A percentile compares a stretch with the other conserved stretches of the same genome.
These are phyloP conservation scores for Trileptium ribeirensis DNA, from an alignment of 2,888 invertebrate genomes.

Conservation along the genomic window DNA sequence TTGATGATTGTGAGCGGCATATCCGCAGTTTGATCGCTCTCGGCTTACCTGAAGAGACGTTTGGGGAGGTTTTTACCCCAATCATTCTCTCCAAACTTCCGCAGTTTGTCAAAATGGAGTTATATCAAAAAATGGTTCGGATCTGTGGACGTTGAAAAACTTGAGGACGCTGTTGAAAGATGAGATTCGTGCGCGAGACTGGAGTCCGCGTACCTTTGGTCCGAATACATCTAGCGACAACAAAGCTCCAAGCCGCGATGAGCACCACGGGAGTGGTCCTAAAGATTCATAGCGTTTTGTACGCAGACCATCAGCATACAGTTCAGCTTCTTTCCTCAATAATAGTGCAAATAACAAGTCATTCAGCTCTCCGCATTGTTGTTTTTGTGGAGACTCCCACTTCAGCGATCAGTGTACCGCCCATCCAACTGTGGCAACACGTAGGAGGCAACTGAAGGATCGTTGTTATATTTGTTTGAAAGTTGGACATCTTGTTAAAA, in stretches of 20 bases:
- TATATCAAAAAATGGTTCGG: neutral
- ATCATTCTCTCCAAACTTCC: neutral
- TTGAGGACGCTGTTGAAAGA: neutral
- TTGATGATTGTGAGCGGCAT: constrained; percentile 2
- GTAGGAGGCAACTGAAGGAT: neutral
- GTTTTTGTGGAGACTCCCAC: neutral
- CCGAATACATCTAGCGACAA: no score
- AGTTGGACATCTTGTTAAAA: neutral
- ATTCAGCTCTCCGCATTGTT: no score
- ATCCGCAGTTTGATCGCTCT: neutral
- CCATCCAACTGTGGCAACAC: neutral
- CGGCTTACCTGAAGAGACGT: neutral
- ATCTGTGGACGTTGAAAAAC: neutral
- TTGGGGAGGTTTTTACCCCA: constrained; percentile 6
- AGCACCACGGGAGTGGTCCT: neutral
- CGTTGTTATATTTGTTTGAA: neutral
- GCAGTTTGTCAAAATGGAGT: neutral
- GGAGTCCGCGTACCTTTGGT: neutral
- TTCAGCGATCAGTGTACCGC: neutral
- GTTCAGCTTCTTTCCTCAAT: neutral
- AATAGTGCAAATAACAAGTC: neutral
- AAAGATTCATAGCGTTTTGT: neutral
- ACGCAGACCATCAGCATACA: neutral
- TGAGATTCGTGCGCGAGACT: neutral
- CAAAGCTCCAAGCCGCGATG: neutral